Evolutionary conservation across 1,140 invertebrate genomes (phyloP), one percentile per base, ranked within the genome.

Genomic region (Elymnias hypermnestra): DNA sequence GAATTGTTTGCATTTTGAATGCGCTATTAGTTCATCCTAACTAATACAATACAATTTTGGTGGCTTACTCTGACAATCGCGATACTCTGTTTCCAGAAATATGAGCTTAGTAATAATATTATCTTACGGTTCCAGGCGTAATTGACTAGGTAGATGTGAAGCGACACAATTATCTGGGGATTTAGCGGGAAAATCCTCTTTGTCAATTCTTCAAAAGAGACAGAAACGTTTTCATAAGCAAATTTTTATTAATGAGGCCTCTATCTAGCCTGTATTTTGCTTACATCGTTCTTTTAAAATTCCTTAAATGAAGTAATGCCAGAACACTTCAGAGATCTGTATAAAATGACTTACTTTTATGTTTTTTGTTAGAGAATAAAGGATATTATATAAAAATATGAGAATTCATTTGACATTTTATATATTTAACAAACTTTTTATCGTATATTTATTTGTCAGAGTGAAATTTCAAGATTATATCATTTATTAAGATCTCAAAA

Each of bases 151-250:
- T 36, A 25, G 19, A 25, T 26, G 14, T 41, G 7, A 26, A 40
- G 15, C 15, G 31, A 41, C 21, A 23, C 45, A 47, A 47, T 53
- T 47, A 53, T 21, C 19, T 38, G 5, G 23, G 25, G 40, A 38
- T 50, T 43, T 37, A 17, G 0, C 6, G 8, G 13, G 6, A n/a
- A 17, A 42, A 42, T 26, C 35, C 13, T 18, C 33, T 43, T 43
- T 43, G 39, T 38, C 21, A 10, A 26, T 43, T 43, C 48, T 31
- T 48, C 21, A 39, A 47, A 22, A 15, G 18, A 36, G 13, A 10
- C 21, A 1, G 15, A 12, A 23, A 12, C 21, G 39, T 21, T 23
- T 19, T 18, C 9, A 26, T 35, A 33, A 36, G 42, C 29, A 17
- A 36, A 44, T 35, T 44, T 25, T 14, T 31, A 3, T 44, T 44